Base-by-base conservation (phyloP, 2,797 vertebrate genomes). In the Jordanella pulchra region DNA sequence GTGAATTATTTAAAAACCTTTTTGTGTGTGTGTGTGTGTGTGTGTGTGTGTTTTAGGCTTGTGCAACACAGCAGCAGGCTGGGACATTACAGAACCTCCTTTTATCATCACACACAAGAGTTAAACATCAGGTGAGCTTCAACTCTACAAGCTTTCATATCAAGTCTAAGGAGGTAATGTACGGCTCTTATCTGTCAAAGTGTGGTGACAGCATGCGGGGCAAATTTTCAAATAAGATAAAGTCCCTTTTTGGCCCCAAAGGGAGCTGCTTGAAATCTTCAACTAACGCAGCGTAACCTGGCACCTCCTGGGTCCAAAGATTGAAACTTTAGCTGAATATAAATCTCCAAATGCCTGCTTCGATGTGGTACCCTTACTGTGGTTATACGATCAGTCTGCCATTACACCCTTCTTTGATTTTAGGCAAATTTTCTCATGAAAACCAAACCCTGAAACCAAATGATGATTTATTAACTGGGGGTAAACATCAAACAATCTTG, bases 161-260 rank as follows among this genome's bases (percentile, higher is more conserved):
- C 25, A 66, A 35, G 51, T 47, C 53, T 39, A 53, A 75, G 44
- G 28, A 64, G n/a, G 10, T 17, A 54, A 30, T 30, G 45, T 30
- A 27, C 64, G 1, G 27, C 32, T 72, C 65, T 71, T 21, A 65
- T 44, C 28, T 28, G 23, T 50, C 44, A 70, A 47, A 65, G 15
- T 28, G 64, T 51, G 39, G 35, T 71, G 50, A 53, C 32, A 27
- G 42, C 44, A 18, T 14, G 51, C 4, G 15, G 66, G 30, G 45
- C 50, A 54, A 54, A 50, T 21, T 63, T 27, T 25, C 60, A 63
- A 50, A 73, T 47, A 47, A 27, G 30, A 39, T 42, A 18, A 5
- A 28, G n/a, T 27, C 12, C 23, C 15, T 32, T 10, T 17, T n/a
- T 39, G n/a, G n/a, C 45, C 55, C 44, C 3, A 12, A 25, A 50